Evolutionary conservation across 1,140 invertebrate species (phyloP), one percentile per base, ranked within the genome.

Genomic region (Drosophila kanapiae): DNA sequence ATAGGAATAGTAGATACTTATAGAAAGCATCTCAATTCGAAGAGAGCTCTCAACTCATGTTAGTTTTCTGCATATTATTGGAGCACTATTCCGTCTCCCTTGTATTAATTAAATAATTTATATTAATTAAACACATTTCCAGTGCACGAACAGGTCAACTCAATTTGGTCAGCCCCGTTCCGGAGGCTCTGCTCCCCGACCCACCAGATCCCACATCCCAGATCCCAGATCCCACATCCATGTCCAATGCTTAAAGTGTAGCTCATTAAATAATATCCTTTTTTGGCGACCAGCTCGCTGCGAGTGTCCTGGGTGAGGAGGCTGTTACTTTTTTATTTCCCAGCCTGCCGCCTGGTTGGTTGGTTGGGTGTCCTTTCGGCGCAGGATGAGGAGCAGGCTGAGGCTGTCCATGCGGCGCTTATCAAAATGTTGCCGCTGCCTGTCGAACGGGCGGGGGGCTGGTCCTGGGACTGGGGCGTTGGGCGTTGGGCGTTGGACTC

Each of bases 251-350:
- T 75, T 85, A 78, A 81, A 90, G 85, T 90, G 87, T 90, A 90
- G 85, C 85, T 90, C 85, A 90, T 90, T 90, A 90, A 90, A 90
- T 90, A 90, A 90, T 90, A 90, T 90, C 85, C 85, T 82, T 81
- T 54, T 87, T 90, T 76, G 70, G 70, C 77, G 80, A 78, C 78
- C 62, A 77, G 42, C 61, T 59, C 37, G 18, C 49, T 58, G 47
- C 37, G 45, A 54, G 70, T 71, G 74, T 67, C 69, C 69, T 35
- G 67, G 67, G n/a, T n/a, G 35, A 47, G 53, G 69, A 47, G 53
- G 69, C 70, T 35, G 53, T 60, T 60, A 72, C 70, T 74, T 72
- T 74, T 74, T 74, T 74, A 60, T 72, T 70, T 72, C 51, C 29
- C 23, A 16, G 68, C 33, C 27, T 31, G 23, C 23, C 23, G 23